Percentiles rank a stretch among this genome's conserved stretches.
These are phyloP conservation scores for Corythornis cristatus DNA, from an alignment of 2,113 vertebrate genomes.

Conservation along the genomic window DNA sequence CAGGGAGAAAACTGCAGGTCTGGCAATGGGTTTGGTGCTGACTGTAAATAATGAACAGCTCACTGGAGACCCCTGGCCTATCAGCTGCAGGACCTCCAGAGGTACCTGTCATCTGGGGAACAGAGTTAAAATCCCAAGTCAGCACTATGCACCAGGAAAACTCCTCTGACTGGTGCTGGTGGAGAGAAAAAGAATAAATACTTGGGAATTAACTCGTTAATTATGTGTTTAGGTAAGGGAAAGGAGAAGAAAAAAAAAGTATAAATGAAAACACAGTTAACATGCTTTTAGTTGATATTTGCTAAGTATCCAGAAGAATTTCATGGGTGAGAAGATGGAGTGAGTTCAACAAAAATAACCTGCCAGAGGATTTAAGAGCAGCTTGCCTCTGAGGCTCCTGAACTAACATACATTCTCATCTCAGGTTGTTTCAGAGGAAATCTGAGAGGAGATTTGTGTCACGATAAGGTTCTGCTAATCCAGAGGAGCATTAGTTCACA, in stretches of 20 bases:
- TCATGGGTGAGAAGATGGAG: slow-evolving; percentile 44
- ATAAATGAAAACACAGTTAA: slow-evolving; percentile 35
- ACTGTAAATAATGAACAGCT: not conserved
- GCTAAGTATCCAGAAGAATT: slow-evolving; percentile 32
- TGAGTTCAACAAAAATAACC: slow-evolving; percentile 56
- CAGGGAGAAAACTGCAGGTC: not conserved
- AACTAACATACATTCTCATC: slow-evolving; percentile 39
- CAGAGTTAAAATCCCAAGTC: not conserved
- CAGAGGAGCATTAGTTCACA: not conserved
- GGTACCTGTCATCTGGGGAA: not conserved
- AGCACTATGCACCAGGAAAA: slow-evolving; percentile 17
- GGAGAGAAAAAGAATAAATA: slow-evolving; percentile 9
- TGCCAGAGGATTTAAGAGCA: slow-evolving; percentile 40
- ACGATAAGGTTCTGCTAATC: not conserved
- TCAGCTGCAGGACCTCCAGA: not conserved
- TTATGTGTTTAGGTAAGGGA: not conserved
- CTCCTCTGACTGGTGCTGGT: not conserved
- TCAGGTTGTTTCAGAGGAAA: slow-evolving; percentile 20
- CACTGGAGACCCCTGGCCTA: not conserved
- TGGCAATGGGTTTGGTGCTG: slow-evolving; percentile 1
- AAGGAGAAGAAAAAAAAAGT: slow-evolving; percentile 16
- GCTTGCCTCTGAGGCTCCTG: slow-evolving; percentile 13
- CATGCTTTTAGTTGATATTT: slow-evolving; percentile 35
- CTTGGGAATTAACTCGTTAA: slow-evolving; percentile 16
- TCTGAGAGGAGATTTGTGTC: slow-evolving; percentile 22